phyloP scores from a whole-genome alignment of 2,888 invertebrate species.

The Dioctria rufipes region DNA sequence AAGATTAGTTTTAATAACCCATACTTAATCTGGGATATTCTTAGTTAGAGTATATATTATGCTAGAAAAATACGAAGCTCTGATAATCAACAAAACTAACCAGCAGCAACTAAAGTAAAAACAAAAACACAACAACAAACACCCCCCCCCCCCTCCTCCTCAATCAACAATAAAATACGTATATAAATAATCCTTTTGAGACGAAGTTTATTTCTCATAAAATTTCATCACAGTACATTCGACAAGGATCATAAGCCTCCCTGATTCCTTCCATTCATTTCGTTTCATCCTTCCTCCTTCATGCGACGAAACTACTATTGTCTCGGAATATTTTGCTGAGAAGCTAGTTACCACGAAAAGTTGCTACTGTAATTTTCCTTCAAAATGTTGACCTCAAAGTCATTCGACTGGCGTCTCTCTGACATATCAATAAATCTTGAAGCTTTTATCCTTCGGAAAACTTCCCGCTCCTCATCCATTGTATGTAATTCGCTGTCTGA shows the following conservation, averaged over 20 bases:
- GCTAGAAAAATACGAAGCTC: too few species aligned
- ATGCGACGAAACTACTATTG: not conserved
- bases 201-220: constrained; percentile 41
- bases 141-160: too few species aligned
- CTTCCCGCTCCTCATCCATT: constrained; percentile 13
- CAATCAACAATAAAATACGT: constrained; percentile 15
- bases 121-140: too few species aligned
- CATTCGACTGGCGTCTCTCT: constrained; percentile 50
- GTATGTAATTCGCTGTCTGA: constrained; percentile 38
- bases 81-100: too few species aligned
- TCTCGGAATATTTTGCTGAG: constrained; percentile 25
- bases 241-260: constrained; percentile 20
- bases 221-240: constrained; percentile 41
- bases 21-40: too few species aligned
- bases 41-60: too few species aligned
- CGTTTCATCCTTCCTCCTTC: not conserved
- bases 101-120: too few species aligned
- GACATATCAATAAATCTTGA: constrained; percentile 50
- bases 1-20: too few species aligned
- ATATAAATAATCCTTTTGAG: constrained; percentile 17
- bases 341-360: constrained; percentile 34
- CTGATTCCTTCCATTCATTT: constrained; percentile 21
- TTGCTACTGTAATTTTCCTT: constrained; percentile 22
- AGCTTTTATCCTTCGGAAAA: constrained; percentile 45
- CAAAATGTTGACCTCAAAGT: constrained; percentile 53